phyloP scores from a whole-genome alignment of 2,113 vertebrate genomes.

The Podarcis raffonei region DNA sequence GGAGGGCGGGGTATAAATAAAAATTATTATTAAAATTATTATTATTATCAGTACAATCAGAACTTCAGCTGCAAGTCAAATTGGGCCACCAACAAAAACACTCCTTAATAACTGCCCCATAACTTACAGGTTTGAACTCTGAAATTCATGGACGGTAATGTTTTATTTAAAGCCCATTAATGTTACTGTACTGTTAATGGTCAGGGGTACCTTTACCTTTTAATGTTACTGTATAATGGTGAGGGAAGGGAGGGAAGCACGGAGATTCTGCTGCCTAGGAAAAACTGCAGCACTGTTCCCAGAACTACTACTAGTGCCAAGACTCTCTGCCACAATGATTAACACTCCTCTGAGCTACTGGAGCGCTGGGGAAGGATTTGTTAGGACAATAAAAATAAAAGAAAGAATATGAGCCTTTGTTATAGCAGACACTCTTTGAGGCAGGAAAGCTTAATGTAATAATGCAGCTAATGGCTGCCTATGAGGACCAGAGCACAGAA shows the following conservation, averaged over 20 bases:
- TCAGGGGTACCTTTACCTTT: too few species aligned
- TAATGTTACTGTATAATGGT: not conserved
- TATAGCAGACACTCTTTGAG: conserved; percentile 7
- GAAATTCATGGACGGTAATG: not conserved
- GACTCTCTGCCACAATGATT: conserved; percentile 22
- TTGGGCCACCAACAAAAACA: not conserved
- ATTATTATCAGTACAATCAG: not conserved
- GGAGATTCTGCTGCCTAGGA: not conserved
- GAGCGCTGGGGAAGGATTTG: not conserved
- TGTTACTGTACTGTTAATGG: not conserved
- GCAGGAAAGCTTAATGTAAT: conserved; percentile 39
- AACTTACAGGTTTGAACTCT: not conserved
- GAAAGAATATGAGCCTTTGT: not conserved
- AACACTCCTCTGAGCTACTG: not conserved
- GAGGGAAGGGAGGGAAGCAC: not conserved
- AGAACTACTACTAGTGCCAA: conserved; percentile 1
- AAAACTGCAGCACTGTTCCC: conserved; percentile 8
- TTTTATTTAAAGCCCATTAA: not conserved
- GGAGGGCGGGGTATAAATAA: too few species aligned
- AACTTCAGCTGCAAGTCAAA: not conserved
- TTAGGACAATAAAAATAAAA: not conserved
- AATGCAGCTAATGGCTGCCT: conserved; percentile 25
- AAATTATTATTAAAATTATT: too few species aligned
- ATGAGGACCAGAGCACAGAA: not conserved
- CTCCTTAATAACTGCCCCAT: not conserved